phyloP scores from a whole-genome alignment of 2,113 vertebrate genomes.

The Cygnus atratus region DNA sequence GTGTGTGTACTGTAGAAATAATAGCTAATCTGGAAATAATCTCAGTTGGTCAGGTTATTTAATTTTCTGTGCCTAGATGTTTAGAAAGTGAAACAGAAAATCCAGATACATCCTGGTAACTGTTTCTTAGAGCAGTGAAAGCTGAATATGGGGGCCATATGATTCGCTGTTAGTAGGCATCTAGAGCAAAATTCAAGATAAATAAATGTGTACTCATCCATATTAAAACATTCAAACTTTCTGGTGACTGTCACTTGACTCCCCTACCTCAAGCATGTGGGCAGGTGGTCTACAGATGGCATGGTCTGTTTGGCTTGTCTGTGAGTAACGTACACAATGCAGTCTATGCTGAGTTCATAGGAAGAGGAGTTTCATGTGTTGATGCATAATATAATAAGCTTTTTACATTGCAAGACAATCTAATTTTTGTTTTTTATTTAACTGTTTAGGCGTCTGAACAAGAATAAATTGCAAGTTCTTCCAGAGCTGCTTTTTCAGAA shows the following conservation, averaged over 20 bases:
- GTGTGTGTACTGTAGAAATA: neutral
- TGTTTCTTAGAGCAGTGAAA: neutral
- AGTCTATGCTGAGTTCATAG: fast-evolving
- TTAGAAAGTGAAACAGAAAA: neutral
- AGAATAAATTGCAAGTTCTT: constrained; percentile 95
- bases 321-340: fast-evolving
- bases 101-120: neutral
- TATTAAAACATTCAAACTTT: neutral
- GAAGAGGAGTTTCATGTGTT: neutral
- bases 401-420: neutral
- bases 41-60: neutral
- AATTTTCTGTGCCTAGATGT: neutral
- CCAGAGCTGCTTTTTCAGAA: constrained; percentile 97
- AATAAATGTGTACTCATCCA: neutral
- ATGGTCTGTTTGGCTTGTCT: neutral
- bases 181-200: neutral
- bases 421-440: constrained; percentile 25
- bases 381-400: neutral
- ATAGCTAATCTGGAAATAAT: neutral
- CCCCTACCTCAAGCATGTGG: neutral
- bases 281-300: neutral
- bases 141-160: neutral
- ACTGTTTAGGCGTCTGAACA: constrained; percentile 89
- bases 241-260: neutral
- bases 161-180: neutral